A percentile compares a stretch with the other conserved stretches of the same genome.
Conservation (phyloP, 2,797 vertebrate genomes). For the Anguilla megastoma region DNA sequence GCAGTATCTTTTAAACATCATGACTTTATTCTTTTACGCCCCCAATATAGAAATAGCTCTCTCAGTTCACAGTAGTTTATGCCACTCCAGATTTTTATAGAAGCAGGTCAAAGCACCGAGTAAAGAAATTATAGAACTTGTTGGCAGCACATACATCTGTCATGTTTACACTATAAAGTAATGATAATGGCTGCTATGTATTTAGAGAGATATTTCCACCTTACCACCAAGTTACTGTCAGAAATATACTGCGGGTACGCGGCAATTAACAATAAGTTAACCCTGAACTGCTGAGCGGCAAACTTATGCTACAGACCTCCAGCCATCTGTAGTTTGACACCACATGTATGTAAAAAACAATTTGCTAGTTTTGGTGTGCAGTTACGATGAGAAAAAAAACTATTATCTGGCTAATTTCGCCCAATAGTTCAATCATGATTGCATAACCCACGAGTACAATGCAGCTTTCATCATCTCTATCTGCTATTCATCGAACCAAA, state of each 20-base stretch:
- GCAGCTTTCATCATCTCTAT: background rate
- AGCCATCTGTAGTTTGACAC: constrained; percentile 16
- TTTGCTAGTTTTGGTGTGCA: constrained; percentile 22
- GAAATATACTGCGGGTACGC: background rate
- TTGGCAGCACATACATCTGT: no score
- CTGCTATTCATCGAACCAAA: constrained; percentile 18
- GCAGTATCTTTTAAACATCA: background rate
- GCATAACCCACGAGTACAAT: constrained; percentile 16
- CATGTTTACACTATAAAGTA: background rate
- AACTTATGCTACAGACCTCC: background rate
- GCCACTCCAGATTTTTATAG: background rate
- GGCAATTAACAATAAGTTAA: background rate
- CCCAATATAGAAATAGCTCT: background rate
- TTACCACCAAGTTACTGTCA: background rate
- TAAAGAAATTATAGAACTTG: background rate
- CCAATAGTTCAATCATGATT: background rate
- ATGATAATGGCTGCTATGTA: background rate
- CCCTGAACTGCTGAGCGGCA: background rate
- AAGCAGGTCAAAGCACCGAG: background rate
- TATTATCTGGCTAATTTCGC: constrained; percentile 7
- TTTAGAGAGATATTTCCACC: background rate
- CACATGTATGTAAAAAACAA: constrained; percentile 11
- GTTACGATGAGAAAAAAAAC: background rate
- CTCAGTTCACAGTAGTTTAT: background rate
- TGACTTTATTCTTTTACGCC: background rate